Evolutionary conservation across 35 echinoderm and acorn worm genomes (phyloP).

Genomic region (Ophiothrix spiculata): DNA sequence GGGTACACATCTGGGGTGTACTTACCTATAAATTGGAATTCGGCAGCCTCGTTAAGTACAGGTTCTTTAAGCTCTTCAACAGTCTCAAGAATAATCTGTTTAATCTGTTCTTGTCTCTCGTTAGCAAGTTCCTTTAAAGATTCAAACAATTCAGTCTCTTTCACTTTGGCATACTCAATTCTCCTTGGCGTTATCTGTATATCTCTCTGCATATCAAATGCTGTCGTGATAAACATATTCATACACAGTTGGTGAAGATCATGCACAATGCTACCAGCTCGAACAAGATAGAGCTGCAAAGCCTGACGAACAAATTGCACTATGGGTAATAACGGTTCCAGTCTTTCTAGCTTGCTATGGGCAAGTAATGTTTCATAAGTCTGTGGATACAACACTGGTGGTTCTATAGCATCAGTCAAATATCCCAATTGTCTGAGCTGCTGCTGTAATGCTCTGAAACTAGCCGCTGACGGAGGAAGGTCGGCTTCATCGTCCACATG

Average conservation of each 20-base stretch:
- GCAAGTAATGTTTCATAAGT: slow-evolving; percentile 11
- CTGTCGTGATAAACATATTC: slow-evolving; percentile 98
- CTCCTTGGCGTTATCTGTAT: slow-evolving; percentile 88
- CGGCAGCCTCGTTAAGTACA: slow-evolving; percentile 73
- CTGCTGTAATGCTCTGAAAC: slow-evolving; percentile 17
- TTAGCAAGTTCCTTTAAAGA: slow-evolving; percentile 82
- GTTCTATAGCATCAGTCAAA: slow-evolving; percentile 34
- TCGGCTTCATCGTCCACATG: slow-evolving; percentile 3
- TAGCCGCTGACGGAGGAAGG: neutral
- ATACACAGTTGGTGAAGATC: slow-evolving; percentile 82
- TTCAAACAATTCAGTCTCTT: slow-evolving; percentile 84
- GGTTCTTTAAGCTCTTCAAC: slow-evolving; percentile 78
- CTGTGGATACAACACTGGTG: slow-evolving; percentile 22
- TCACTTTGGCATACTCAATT: slow-evolving; percentile 77
- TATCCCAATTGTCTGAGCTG: slow-evolving; percentile 59
- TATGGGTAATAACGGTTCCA: slow-evolving; percentile 52
- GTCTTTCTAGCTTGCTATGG: slow-evolving; percentile 62
- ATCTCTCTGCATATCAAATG: slow-evolving; percentile 97
- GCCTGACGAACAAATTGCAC: slow-evolving; percentile 80
- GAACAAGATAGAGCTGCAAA: slow-evolving; percentile 73
- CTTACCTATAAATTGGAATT: slow-evolving; percentile 80
- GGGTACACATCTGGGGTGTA: neutral
- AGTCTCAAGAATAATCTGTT: slow-evolving; percentile 66
- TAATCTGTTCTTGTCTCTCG: slow-evolving; percentile 81
- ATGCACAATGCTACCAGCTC: slow-evolving; percentile 63